Percentiles rank a stretch among this genome's conserved stretches.
Evolutionary conservation across 2,113 vertebrate species (phyloP).

Genomic region (Elephas maximus): DNA sequence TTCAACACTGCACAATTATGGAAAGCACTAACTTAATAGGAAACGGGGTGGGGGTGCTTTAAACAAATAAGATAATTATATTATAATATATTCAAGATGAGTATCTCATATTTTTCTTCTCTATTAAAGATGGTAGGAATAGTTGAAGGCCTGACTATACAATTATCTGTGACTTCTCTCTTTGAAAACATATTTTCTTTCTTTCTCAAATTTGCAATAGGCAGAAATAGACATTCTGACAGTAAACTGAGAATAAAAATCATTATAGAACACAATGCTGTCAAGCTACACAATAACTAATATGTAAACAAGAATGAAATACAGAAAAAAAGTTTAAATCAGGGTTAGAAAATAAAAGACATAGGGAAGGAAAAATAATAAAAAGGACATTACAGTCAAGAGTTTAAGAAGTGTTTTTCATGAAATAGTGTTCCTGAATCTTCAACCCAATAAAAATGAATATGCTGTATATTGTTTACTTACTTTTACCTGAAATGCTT

Average conservation of each 20-base stretch:
- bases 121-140: not conserved
- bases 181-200: not conserved
- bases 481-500: not conserved
- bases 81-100: constrained; percentile 1
- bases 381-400: not conserved
- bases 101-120: not conserved
- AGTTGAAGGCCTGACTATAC: not conserved
- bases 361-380: not conserved
- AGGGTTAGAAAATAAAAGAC: not conserved
- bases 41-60: not conserved
- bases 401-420: not conserved
- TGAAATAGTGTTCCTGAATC: not conserved
- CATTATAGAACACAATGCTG: not conserved
- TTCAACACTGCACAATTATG: not conserved
- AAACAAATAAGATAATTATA: constrained; percentile 28
- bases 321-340: not conserved
- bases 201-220: constrained; percentile 33
- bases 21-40: not conserved
- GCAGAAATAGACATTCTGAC: not conserved
- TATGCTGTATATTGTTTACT: not conserved
- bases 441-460: not conserved
- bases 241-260: not conserved
- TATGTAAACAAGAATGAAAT: not conserved
- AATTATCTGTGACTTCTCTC: not conserved
- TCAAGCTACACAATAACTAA: not conserved